phyloP scores from a whole-genome alignment of 2,797 vertebrate genomes.

The Pyrocephalus nanus region DNA sequence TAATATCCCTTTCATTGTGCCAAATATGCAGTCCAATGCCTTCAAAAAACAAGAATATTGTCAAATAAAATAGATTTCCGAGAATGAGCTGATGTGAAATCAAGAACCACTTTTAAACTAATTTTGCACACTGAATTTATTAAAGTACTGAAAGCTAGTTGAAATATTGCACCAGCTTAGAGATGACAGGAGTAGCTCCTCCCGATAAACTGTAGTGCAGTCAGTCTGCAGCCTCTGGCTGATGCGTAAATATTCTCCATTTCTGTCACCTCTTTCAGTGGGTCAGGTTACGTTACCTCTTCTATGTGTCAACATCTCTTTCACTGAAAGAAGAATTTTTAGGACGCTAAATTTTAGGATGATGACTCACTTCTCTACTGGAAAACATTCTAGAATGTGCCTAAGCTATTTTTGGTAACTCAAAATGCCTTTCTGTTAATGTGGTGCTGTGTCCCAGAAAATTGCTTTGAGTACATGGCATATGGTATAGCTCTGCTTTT shows the following conservation, averaged over 20 bases:
- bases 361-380: background rate
- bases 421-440: background rate
- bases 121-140: background rate
- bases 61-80: conserved; percentile 6
- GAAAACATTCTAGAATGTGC: background rate
- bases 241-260: background rate
- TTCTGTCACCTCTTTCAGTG: background rate
- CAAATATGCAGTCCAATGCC: background rate
- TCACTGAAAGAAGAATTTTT: background rate
- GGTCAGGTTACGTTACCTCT: background rate
- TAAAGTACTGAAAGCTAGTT: background rate
- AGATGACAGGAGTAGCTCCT: background rate
- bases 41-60: background rate
- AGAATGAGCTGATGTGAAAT: background rate
- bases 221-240: background rate
- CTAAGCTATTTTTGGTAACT: background rate
- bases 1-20: background rate
- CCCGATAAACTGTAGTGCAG: background rate
- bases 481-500: background rate
- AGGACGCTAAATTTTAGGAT: background rate
- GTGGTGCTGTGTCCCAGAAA: background rate
- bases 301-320: background rate
- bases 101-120: background rate
- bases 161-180: background rate
- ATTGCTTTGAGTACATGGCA: background rate